Evolutionary conservation across 2,888 invertebrate genomes (phyloP), one percentile per base, ranked within the genome.

Genomic region (Scaptomyza parva): DNA sequence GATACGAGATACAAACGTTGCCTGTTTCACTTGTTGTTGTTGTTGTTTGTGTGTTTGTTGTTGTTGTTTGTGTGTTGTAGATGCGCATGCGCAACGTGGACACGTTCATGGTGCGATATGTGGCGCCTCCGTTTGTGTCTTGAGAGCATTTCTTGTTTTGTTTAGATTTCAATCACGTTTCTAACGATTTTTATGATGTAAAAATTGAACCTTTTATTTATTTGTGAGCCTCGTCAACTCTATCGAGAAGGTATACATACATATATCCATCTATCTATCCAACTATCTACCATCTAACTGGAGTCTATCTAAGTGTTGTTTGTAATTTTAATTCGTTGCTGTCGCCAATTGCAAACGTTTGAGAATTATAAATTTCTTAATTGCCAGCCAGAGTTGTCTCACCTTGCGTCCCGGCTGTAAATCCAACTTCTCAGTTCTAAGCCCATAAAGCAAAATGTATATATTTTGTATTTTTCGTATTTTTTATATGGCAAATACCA

Each of bases 111-210:
- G 86, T 82, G 83, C 72, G 74, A 88, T 86, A 87, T 79, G 67
- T 78, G 73, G 76, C 76, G 76, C 73, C 76, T 76, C 76, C 40
- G 55, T 11, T 41, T 35, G 43, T 44, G 28, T 30, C 55, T 35
- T n/a, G 44, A 14, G 39, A n/a, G 45, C 28, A 47, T 28, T 47
- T 45, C n/a, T 33, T 60, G 18, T 22, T 3, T n/a, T 33, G 12
- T 33, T 35, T 8, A 80, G 88, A 84, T 86, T 86, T 86, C 75
- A 81, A 85, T 72, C 85, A 86, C 85, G 85, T 88, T 77, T 72
- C 82, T 81, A 88, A 86, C 85, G 82, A 84, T 75, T 86, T 88
- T 86, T 86, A 88, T 88, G 88, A 88, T 77, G 71, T 86, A 78
- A 86, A 88, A 37, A 86, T 84, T 88, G 70, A 85, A 83, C 83